Conservation (phyloP, 2,888 invertebrate species). For the Perithous albicinctus region DNA sequence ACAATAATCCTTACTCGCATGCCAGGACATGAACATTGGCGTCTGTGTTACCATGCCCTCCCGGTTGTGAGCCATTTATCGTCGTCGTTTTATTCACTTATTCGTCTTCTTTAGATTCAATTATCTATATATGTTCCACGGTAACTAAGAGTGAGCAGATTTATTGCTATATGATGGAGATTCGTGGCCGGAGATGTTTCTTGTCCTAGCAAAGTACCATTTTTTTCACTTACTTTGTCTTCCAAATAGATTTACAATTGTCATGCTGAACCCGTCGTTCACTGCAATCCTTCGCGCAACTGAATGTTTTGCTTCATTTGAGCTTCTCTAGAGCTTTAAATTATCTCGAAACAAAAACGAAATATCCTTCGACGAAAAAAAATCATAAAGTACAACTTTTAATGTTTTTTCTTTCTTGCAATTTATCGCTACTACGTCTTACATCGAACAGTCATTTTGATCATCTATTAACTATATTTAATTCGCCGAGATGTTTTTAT, state of each 20-base stretch:
- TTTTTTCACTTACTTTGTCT: conserved; percentile 41
- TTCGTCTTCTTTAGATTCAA: not conserved
- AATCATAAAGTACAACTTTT: no score
- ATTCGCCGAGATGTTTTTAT: conserved; percentile 27
- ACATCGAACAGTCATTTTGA: conserved; percentile 65
- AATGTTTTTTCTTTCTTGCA: no score
- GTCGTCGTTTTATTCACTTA: conserved; percentile 24
- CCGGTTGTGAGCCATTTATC: conserved; percentile 40
- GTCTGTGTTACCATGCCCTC: conserved; percentile 49
- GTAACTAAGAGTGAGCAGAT: conserved; percentile 69
- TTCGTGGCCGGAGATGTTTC: conserved; percentile 65
- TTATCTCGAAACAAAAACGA: no score
- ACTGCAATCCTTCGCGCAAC: conserved; percentile 62
- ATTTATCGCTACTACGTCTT: conserved; percentile 6
- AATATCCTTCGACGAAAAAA: no score
- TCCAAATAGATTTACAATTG: conserved; percentile 59
- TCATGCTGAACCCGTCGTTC: conserved; percentile 63
- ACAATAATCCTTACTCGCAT: conserved; percentile 73
- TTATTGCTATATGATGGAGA: conserved; percentile 72
- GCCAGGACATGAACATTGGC: conserved; percentile 69
- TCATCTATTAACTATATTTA: conserved; percentile 52
- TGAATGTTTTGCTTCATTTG: no score
- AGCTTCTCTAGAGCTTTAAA: no score
- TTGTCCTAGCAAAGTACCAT: conserved; percentile 66
- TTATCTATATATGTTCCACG: conserved; percentile 42